Percentiles rank a stretch among this genome's conserved stretches.
Conservation (phyloP, 2,797 vertebrate genomes). For the Ciconia nigra region DNA sequence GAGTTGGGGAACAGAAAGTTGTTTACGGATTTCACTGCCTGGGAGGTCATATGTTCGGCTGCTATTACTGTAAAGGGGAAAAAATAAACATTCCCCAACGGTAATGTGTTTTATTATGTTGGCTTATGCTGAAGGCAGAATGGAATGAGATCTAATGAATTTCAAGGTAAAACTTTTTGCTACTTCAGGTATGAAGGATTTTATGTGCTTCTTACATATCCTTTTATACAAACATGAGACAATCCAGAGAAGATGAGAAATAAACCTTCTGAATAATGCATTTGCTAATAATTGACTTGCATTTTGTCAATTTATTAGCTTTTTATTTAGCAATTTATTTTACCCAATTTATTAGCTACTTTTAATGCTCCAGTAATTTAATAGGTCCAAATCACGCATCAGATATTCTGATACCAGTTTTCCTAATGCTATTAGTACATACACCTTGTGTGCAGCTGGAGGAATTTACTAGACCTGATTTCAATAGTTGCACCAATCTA, state of each 20-base stretch:
- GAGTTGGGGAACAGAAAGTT: not conserved
- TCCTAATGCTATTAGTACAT: not conserved
- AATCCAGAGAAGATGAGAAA: not conserved
- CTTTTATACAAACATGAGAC: not conserved
- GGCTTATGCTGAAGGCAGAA: not conserved
- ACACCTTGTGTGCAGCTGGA: not conserved
- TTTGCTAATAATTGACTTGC: not conserved
- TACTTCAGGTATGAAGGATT: not conserved
- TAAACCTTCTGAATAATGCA: not conserved
- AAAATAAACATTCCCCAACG: not conserved
- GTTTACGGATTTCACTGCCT: not conserved
- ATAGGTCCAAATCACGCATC: not conserved
- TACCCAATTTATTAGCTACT: not conserved
- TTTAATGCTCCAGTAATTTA: not conserved
- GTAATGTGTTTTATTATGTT: not conserved
- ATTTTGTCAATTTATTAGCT: not conserved
- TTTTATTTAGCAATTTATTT: not conserved
- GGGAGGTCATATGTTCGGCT: rapidly evolving
- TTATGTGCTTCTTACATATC: not conserved
- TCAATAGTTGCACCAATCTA: not conserved
- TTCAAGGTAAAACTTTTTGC: not conserved
- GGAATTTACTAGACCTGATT: not conserved
- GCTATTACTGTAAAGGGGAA: not conserved
- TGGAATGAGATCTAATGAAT: not conserved
- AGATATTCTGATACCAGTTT: not conserved